Evolutionary conservation across 2,113 vertebrate genomes (phyloP).

Genomic region (Microcebus ravelobensis): DNA sequence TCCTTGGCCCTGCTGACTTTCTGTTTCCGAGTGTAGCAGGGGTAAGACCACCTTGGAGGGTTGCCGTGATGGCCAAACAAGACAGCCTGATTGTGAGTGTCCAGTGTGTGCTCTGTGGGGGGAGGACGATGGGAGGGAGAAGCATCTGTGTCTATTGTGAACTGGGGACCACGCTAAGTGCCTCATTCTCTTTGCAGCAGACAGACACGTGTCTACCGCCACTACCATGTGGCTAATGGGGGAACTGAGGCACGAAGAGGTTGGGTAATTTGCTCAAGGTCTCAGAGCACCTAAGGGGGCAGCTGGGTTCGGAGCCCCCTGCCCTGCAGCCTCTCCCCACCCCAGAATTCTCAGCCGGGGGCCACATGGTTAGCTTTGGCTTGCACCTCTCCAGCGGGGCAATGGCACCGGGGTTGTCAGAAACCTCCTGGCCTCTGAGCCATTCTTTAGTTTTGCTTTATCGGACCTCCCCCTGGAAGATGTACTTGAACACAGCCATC

Average conservation of each 20-base stretch:
- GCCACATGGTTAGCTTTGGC: too few species aligned
- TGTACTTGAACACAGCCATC: fast-evolving
- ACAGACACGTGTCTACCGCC: fast-evolving
- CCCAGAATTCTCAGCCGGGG: too few species aligned
- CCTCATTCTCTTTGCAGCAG: fast-evolving
- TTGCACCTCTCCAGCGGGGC: fast-evolving
- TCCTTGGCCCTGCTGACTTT: background rate
- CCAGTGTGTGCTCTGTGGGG: background rate
- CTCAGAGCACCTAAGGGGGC: background rate
- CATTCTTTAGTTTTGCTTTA: background rate
- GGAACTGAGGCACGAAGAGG: background rate
- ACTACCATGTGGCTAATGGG: background rate
- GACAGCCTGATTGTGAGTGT: background rate
- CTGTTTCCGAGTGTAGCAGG: background rate
- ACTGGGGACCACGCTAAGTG: background rate
- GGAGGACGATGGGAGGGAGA: background rate
- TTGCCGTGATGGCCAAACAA: too few species aligned
- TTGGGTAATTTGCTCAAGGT: background rate
- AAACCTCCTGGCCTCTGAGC: background rate
- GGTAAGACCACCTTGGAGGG: too few species aligned
- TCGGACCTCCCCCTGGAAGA: background rate
- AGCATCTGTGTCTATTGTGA: background rate
- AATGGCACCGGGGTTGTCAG: background rate
- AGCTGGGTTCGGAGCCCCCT: fast-evolving
- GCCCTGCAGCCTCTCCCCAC: background rate